These are phyloP conservation scores for Diorhabda elongata DNA, from an alignment of 1,140 invertebrate species.

Conservation along the genomic window DNA sequence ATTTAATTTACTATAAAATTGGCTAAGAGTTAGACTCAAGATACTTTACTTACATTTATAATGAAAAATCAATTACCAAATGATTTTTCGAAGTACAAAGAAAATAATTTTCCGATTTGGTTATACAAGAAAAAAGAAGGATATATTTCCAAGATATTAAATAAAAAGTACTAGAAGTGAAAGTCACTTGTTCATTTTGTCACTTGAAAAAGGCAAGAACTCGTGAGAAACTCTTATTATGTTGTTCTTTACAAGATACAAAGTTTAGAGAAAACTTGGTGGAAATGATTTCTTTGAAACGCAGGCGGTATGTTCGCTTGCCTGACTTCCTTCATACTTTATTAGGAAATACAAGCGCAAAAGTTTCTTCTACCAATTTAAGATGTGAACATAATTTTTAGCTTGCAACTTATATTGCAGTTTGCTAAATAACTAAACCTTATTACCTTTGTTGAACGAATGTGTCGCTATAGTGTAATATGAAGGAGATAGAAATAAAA, in stretches of 20 bases:
- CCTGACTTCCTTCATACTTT: constrained; percentile 10
- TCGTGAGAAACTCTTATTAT: constrained; percentile 13
- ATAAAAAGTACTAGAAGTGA: neutral
- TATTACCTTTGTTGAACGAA: no score
- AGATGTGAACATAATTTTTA: constrained; percentile 5
- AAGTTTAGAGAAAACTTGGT: neutral
- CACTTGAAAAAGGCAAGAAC: constrained; percentile 8
- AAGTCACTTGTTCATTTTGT: constrained; percentile 17
- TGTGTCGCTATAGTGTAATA: no score
- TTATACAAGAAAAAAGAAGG: neutral
- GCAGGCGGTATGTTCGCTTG: neutral
- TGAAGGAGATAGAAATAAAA: no score
- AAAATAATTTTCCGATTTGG: no score
- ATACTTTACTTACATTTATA: no score
- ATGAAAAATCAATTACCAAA: no score
- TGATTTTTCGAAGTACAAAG: no score
- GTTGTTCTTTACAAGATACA: constrained; percentile 16
- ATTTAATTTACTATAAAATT: no score
- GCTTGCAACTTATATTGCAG: no score
- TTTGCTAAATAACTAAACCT: no score
- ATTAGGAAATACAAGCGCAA: constrained; percentile 11
- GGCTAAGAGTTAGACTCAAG: no score
- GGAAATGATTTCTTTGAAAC: constrained; percentile 15
- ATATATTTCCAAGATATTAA: neutral
- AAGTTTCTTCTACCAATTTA: constrained; percentile 3